Base-by-base conservation (phyloP, 1,140 invertebrate genomes). In the Fopius arisanus region DNA sequence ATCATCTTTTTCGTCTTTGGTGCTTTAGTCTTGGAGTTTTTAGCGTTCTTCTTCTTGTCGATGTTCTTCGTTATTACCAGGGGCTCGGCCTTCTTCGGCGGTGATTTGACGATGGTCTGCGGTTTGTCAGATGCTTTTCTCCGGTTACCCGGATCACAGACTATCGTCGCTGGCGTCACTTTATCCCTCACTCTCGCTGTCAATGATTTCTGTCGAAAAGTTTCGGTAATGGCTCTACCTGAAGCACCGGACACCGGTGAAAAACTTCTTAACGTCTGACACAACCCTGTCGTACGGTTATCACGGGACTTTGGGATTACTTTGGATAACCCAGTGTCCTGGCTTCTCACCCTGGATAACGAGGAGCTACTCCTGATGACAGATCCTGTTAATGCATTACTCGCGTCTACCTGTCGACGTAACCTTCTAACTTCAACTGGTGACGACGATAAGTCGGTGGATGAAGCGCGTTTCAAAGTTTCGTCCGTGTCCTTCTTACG, bases 391-490 rank as follows among this genome's bases (percentile, higher is more conserved):
- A 73, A 73, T 73, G 51, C 54, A 23, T 37, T 73, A 68, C 43
- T 66, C 51, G 59, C 48, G 66, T 69, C 66, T 19, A 41, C 72
- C 54, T 73, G 72, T 68, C 66, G 65, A 75, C 63, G 10, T 1
- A 88, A 89, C 79, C 90, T 91, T 69, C 89, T 90, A 1, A 91
- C 90, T 78, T 92, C 90, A 37, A 86, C 86, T 0, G 90, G 89
- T 1, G 90, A 91, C 31, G 91, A 86, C 1, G 93, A 78, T 65
- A 65, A 65, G 51, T 91, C 90, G 0, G 65, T 37, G 0, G 90
- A 87, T 2, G 88, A 89, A 75, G 85, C 88, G 26, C 81, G 86
- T 19, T 76, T 79, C 4, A 78, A 82, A 54, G 75, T 82, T 10
- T 84, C 78, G 5, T 82, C 81, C 51, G 82, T 77, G 12, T 86